Evolutionary conservation across 2,113 vertebrate genomes (phyloP).

Genomic region (Mystacornis crossleyi): DNA sequence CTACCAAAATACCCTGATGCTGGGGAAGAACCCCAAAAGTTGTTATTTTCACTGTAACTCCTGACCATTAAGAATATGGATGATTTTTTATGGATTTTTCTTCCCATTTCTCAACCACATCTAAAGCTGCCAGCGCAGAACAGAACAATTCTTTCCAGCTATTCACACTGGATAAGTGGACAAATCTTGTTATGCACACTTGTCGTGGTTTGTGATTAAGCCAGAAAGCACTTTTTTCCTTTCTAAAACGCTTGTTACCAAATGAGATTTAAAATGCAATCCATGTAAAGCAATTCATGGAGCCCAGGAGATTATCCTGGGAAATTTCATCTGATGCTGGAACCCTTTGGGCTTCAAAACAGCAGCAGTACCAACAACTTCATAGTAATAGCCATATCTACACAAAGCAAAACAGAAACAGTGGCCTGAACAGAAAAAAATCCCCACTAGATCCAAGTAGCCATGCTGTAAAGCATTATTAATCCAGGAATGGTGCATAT

Average conservation of each 20-base stretch:
- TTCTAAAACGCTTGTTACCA: background rate
- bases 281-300: slow-evolving; percentile 1
- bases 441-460: rapidly evolving
- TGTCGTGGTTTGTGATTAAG: background rate
- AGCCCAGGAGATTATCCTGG: background rate
- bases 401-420: background rate
- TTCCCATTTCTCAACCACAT: background rate
- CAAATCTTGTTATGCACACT: slow-evolving; percentile 43
- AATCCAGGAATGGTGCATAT: background rate
- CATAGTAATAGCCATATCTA: background rate
- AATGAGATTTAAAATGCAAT: slow-evolving; percentile 46
- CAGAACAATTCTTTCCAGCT: slow-evolving; percentile 46
- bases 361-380: background rate
- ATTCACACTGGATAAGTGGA: slow-evolving; percentile 1
- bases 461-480: background rate
- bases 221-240: background rate
- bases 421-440: background rate
- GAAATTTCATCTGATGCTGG: background rate
- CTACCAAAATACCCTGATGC: background rate
- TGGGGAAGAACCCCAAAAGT: background rate
- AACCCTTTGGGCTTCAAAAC: background rate
- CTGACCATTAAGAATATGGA: background rate
- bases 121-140: background rate
- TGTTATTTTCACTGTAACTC: background rate
- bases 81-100: background rate